These are phyloP conservation scores for Cerastis rubricosa DNA, from an alignment of 2,888 invertebrate genomes.

Conservation along the genomic window DNA sequence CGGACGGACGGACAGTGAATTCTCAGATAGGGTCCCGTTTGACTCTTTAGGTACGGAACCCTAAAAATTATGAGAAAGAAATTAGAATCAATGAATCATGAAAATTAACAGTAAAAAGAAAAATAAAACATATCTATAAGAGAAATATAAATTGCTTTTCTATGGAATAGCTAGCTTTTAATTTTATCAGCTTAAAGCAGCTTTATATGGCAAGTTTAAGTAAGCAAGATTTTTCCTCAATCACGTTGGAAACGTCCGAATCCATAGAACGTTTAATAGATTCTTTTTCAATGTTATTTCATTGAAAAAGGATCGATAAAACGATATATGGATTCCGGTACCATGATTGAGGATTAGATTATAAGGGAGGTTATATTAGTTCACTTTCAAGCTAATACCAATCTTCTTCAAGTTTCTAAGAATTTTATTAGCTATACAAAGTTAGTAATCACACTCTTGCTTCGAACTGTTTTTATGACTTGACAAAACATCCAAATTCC, in stretches of 20 bases:
- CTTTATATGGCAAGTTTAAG: background rate
- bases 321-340: constrained; percentile 13
- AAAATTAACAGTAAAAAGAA: too few relatives aligned
- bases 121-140: background rate
- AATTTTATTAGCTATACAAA: background rate
- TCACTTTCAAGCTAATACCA: background rate
- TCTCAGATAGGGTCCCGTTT: too few relatives aligned
- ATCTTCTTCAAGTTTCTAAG: background rate
- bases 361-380: background rate
- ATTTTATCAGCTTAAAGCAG: background rate
- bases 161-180: too few relatives aligned
- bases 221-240: background rate
- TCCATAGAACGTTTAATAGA: constrained; percentile 14
- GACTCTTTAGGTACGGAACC: too few relatives aligned
- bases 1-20: too few relatives aligned
- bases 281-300: constrained; percentile 22
- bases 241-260: constrained; percentile 4
- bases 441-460: background rate
- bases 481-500: background rate
- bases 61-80: too few relatives aligned
- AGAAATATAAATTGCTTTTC: background rate
- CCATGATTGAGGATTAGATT: constrained; percentile 14
- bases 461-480: background rate
- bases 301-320: constrained; percentile 12
- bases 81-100: too few relatives aligned